These are phyloP conservation scores for Eutrigla gurnardus DNA, from an alignment of 2,797 vertebrate species.

Conservation along the genomic window DNA sequence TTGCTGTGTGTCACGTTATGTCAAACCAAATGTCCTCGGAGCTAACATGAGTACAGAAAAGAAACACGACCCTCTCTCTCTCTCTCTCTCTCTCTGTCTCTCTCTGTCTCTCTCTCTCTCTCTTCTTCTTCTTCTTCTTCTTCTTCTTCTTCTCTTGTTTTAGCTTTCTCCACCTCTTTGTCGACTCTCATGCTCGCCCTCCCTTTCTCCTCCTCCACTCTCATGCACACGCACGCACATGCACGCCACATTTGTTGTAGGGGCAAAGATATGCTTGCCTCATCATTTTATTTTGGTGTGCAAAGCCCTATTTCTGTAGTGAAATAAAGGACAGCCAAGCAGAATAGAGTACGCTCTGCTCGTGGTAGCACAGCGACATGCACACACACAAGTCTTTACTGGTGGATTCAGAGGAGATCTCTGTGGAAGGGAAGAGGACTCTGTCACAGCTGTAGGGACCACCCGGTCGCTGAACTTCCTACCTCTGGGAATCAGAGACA, in stretches of 20 bases:
- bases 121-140: too few species aligned
- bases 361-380: conserved; percentile 33
- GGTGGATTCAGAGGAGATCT: conserved; percentile 45
- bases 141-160: not conserved
- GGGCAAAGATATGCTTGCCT: conserved; percentile 74
- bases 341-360: conserved; percentile 61
- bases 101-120: conserved; percentile 37
- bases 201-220: conserved; percentile 26
- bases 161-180: not conserved
- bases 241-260: conserved; percentile 69
- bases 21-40: conserved; percentile 56
- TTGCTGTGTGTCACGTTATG: conserved; percentile 71
- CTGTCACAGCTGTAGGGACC: conserved; percentile 51
- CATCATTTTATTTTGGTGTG: conserved; percentile 80
- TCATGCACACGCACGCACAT: conserved; percentile 20
- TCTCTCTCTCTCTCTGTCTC: conserved; percentile 21
- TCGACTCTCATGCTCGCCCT: conserved; percentile 2
- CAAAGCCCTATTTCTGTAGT: conserved; percentile 78
- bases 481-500: conserved; percentile 59
- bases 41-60: conserved; percentile 33
- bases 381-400: conserved; percentile 30
- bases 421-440: conserved; percentile 53
- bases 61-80: conserved; percentile 16
- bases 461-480: conserved; percentile 59
- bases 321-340: conserved; percentile 72